Percentiles rank a stretch among this genome's conserved stretches.
phyloP scores from a whole-genome alignment of 1,140 invertebrate species.

The Leptoteleia sp. region DNA sequence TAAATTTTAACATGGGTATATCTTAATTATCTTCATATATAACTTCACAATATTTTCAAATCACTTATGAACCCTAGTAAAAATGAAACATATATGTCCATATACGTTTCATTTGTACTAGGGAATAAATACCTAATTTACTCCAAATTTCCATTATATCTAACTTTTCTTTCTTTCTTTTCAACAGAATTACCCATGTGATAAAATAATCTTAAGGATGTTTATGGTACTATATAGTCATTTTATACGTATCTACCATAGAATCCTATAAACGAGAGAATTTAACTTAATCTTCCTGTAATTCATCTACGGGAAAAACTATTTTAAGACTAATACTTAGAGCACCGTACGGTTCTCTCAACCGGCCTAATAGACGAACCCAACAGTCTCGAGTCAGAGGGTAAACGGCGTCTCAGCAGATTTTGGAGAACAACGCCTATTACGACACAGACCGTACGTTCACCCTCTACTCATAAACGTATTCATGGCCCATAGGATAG shows the following conservation, averaged over 20 bases:
- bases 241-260: not conserved
- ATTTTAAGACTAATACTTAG: slow-evolving; percentile 22
- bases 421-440: slow-evolving; percentile 67
- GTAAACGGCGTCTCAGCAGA: slow-evolving; percentile 73
- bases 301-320: slow-evolving; percentile 14
- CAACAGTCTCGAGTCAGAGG: slow-evolving; percentile 49
- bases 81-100: too few species aligned
- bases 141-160: too few species aligned
- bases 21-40: too few species aligned
- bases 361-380: slow-evolving; percentile 52
- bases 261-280: slow-evolving; percentile 8
- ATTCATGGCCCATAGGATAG: slow-evolving; percentile 72
- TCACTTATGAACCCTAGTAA: too few species aligned
- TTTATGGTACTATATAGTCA: not conserved
- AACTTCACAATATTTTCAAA: too few species aligned
- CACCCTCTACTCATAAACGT: slow-evolving; percentile 74
- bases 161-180: too few species aligned
- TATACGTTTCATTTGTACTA: too few species aligned
- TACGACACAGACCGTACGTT: slow-evolving; percentile 44
- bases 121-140: too few species aligned
- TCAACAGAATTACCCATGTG: not conserved
- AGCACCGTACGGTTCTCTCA: slow-evolving; percentile 44
- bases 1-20: too few species aligned
- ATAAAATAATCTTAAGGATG: not conserved
- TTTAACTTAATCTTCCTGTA: slow-evolving; percentile 30